Base-by-base conservation (phyloP, 2,888 invertebrate genomes). In the Clunio marinus region DNA sequence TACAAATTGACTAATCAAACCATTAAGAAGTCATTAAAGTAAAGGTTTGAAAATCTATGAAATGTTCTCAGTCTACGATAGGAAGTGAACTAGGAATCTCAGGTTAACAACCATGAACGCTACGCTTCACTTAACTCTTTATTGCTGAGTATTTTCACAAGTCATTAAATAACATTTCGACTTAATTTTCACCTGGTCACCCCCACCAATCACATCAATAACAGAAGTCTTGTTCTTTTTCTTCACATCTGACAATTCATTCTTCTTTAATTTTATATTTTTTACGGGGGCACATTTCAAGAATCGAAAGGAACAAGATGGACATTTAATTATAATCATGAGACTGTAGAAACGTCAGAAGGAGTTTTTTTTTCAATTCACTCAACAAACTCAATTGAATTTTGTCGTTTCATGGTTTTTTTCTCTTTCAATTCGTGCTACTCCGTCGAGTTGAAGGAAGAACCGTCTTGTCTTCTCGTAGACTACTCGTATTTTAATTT, bases 241-340 rank as follows among this genome's bases (percentile, higher is more conserved):
- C n/a, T 15, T 5, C 45, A 10, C 45, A 3, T 45, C n/a, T 45
- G 15, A n/a, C 8, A n/a, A n/a, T 10, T n/a, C 17, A 5, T n/a
- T 45, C n/a, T 45, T n/a, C n/a, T n/a, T 41, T 41, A 10, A 10
- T 35, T 59, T 35, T 32, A 5, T 59, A 7, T 17, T 7, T 27
- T 28, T 37, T 8, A 62, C 46, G 63, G 46, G 17, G 46, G 63
- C 63, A 46, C 63, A 60, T 35, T 35, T 57, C 24, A 25, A 35
- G 20, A 37, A 7, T 45, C 24, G 24, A n/a, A n/a, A n/a, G n/a
- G n/a, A n/a, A n/a, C n/a, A n/a, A n/a, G 46, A 66, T 46, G 20
- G 51, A 51, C 51, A 55, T 51, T 66, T 66, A 66, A 66, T 66
- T 66, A 51, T 35, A 46, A 66, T 66, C 55, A 66, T 66, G 66